phyloP scores from a whole-genome alignment of 2,888 invertebrate species.

The Theretra japonica region DNA sequence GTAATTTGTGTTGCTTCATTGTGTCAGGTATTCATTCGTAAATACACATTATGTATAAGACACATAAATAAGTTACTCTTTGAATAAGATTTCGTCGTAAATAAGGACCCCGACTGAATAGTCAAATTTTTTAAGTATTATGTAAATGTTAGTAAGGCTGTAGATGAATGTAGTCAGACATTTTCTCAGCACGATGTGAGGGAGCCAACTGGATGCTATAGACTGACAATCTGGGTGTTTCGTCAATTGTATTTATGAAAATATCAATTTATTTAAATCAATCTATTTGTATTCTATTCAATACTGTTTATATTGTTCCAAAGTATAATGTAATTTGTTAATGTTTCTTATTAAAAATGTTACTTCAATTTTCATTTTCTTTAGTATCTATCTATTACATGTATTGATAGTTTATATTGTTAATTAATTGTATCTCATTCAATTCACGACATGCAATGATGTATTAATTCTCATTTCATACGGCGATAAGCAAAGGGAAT shows the following conservation, averaged over 20 bases:
- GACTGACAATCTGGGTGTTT: not conserved
- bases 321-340: too few relatives aligned
- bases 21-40: conserved; percentile 24
- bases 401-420: not conserved
- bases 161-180: conserved; percentile 58
- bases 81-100: conserved; percentile 55
- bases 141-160: conserved; percentile 52
- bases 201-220: not conserved
- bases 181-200: conserved; percentile 17
- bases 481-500: conserved; percentile 55
- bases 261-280: too few relatives aligned
- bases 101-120: conserved; percentile 84
- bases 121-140: conserved; percentile 80
- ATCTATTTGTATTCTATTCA: too few relatives aligned
- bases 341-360: too few relatives aligned
- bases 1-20: conserved; percentile 23
- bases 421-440: not conserved
- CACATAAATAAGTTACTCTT: conserved; percentile 17
- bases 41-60: conserved; percentile 32
- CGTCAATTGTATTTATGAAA: not conserved
- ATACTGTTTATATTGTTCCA: too few relatives aligned
- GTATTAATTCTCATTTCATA: conserved; percentile 44
- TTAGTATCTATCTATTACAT: not conserved
- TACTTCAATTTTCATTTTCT: too few relatives aligned
- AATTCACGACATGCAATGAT: not conserved